These are phyloP conservation scores for Parambassis ranga DNA, from an alignment of 2,797 vertebrate species.

Conservation along the genomic window DNA sequence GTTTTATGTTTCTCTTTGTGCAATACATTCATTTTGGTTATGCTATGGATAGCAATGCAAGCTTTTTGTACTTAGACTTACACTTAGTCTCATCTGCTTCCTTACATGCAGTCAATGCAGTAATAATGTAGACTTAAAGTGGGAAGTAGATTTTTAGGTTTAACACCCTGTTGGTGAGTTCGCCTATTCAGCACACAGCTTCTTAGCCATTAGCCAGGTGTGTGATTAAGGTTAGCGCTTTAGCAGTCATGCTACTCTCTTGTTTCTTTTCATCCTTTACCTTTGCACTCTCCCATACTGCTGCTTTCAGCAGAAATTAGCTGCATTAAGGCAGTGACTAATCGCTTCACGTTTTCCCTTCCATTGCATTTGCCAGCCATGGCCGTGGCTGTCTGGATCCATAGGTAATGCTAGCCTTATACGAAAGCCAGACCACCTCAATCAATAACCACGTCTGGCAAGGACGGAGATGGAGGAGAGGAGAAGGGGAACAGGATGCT, in stretches of 20 bases:
- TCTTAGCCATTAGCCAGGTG: constrained; percentile 43
- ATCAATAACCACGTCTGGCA: constrained; percentile 85
- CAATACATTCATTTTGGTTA: too few species aligned
- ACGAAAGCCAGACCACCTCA: constrained; percentile 73
- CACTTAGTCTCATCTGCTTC: background rate
- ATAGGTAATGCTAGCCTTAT: constrained; percentile 64
- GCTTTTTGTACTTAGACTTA: background rate
- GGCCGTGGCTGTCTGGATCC: constrained; percentile 51
- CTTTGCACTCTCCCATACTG: constrained; percentile 25
- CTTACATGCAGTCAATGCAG: background rate
- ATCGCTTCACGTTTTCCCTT: constrained; percentile 56
- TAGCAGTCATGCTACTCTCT: constrained; percentile 11
- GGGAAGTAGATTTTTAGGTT: constrained; percentile 1
- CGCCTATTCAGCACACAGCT: constrained; percentile 26
- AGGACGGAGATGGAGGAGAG: constrained; percentile 58
- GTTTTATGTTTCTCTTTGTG: too few species aligned
- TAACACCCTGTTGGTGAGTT: background rate
- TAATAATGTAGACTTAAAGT: background rate
- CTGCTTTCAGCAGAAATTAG: constrained; percentile 64
- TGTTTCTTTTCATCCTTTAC: constrained; percentile 20
- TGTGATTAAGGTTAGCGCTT: constrained; percentile 47
- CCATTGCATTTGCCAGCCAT: constrained; percentile 51
- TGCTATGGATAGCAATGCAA: too few species aligned
- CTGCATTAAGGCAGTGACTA: constrained; percentile 68
- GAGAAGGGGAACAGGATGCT: constrained; percentile 74